Base-by-base conservation (phyloP, 2,797 vertebrate genomes). In the Manis pentadactyla region DNA sequence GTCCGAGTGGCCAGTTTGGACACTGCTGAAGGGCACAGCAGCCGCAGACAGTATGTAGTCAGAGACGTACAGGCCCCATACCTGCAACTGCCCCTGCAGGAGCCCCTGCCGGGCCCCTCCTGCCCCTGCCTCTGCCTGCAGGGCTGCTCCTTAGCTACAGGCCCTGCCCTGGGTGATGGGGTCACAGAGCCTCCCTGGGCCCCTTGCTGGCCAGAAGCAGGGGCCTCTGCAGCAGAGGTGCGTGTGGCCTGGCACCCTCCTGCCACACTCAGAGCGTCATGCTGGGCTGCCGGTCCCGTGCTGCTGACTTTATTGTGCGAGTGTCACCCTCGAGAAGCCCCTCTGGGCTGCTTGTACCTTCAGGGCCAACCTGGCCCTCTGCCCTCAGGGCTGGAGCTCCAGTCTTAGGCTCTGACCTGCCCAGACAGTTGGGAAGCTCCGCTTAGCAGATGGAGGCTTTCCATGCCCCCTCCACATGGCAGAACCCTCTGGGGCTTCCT, bases 1-100 rank as follows among this genome's bases (percentile, higher is more conserved):
- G 2, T 39, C 13, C 7, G 19, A 37, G n/a, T 6, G 2, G 8
- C 73, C 8, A 59, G 55, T 12, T 37, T 4, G 18, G 27, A 39
- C 29, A 27, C 21, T 5, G 1, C 25, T 11, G 10, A 53, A 55
- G 31, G 69, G 25, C 2, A 1, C 7, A 0, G 9, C 1, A 2
- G 34, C 19, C 49, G 23, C 15, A 4, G 9, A 5, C 31, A 13
- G 17, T n/a, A 7, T 10, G 25, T 27, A n/a, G 29, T 29, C 9
- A 2, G 7, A 82, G 46, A 63, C 7, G 4, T 12, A 1, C 7
- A 17, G 42, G 21, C 12, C n/a, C 87, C 29, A n/a, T 37, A 2
- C 13, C 18, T n/a, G 1, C 2, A 8, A 31, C 5, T 31, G 3
- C 8, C 18, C 25, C 9, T 34, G 12, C 18, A 37, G 69, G 29